Evolutionary conservation across 1,140 invertebrate genomes (phyloP), one percentile per base, ranked within the genome.

Genomic region (Penaeus indicus): DNA sequence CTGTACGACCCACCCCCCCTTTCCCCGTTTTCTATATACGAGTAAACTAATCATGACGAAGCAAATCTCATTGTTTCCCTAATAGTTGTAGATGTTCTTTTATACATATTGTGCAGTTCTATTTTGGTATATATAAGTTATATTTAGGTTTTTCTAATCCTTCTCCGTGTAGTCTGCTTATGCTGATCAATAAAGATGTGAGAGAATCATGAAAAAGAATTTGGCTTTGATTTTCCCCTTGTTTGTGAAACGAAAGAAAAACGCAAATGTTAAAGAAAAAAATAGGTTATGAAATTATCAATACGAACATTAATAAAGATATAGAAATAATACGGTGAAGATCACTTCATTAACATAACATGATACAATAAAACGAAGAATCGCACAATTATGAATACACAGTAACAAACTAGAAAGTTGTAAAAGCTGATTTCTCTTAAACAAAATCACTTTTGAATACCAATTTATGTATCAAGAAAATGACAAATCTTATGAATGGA

Each of bases 71-170:
- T 80, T 64, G 75, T 85, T 69, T 81, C 81, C 78, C 21, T 21
- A 54, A 54, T 89, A 89, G 88, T 38, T 85, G 88, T 89, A 89
- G 78, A 85, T 84, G 77, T 89, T 89, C 79, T 89, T 89, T 89
- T 89, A 89, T 89, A 89, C 88, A 89, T 89, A 89, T 85, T 89
- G 88, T 89, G 88, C 88, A 89, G 88, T 89, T 89, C 72, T 89
- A 89, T 89, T 89, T 89, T 89, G 88, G 88, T 89, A 89, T 89
- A 89, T 89, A 89, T 89, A 89, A 89, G 88, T 89, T 89, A 89
- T 81, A 79, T 85, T 89, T 89, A 89, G 88, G 88, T 89, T 89
- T 89, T 89, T 89, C 88, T 89, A 89, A 89, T 89, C 88, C 88
- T 89, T 85, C 83, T 89, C 88, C 83, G 64, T 89, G 88, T 89